Evolutionary conservation across 2,797 vertebrate genomes (phyloP).

Genomic region (Podarcis siculus): DNA sequence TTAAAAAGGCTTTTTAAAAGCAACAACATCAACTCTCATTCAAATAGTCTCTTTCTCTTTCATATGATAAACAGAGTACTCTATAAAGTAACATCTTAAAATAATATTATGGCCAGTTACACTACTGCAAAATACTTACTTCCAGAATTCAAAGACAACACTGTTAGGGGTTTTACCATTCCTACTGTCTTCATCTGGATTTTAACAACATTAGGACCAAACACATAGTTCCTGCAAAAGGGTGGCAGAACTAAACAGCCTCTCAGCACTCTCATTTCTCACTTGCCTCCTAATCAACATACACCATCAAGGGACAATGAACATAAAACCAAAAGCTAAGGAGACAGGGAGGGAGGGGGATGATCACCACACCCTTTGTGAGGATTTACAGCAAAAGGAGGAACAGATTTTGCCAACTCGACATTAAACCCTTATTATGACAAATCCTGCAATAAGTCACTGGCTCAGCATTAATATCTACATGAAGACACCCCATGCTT

Average conservation of each 20-base stretch:
- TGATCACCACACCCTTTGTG: background rate
- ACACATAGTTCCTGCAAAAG: too few species aligned
- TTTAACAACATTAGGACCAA: background rate
- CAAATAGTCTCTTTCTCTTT: background rate
- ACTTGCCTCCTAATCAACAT: background rate
- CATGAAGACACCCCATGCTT: background rate
- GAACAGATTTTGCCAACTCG: background rate
- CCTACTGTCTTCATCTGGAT: background rate
- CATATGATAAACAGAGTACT: background rate
- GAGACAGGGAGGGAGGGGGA: too few species aligned
- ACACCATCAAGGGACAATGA: background rate
- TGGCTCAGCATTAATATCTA: too few species aligned
- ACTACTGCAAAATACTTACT: background rate
- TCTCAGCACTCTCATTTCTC: background rate
- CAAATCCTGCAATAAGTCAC: background rate
- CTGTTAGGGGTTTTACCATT: background rate
- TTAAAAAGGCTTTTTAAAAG: background rate
- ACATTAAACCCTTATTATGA: background rate
- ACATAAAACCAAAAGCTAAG: background rate
- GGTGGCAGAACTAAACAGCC: too few species aligned
- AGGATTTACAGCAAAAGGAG: background rate
- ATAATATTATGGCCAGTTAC: background rate
- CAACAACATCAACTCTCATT: background rate
- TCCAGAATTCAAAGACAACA: background rate
- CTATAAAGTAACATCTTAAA: background rate